Evolutionary conservation across 2,888 invertebrate genomes (phyloP), one percentile per base, ranked within the genome.

Genomic region (Sussaba pulchella): DNA sequence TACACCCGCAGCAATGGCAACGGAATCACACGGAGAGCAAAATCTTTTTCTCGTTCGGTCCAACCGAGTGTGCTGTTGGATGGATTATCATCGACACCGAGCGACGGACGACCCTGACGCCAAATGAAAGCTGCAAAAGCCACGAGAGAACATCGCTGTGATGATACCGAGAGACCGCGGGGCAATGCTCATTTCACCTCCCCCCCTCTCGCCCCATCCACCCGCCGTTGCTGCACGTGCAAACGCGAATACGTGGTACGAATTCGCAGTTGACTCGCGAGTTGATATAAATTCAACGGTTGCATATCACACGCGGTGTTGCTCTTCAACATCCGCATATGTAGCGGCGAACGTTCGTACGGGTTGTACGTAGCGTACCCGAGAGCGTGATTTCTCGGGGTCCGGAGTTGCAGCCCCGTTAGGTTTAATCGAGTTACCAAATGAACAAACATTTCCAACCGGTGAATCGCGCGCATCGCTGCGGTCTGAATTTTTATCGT

Each of bases 401-500:
- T 69, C 50, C 45, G 26, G 66, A 54, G 57, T 21, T 6, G 31
- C 6, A 31, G 21, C 72, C 12, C 78, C 69, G 36, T 73, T 70
- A 57, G 43, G 70, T 73, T 70, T 81, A 77, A 81, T 81, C 81
- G 81, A 77, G 77, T 81, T 81, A 77, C 81, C 73, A 81, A 77
- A 81, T 81, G 77, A 81, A 81, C 81, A 77, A 81, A 81, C 77
- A 77, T 73, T 81, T 81, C 73, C 73, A 76, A 66, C 77, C 12
- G 64, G 72, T 45, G 63, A 54, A 54, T 45, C 63, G 24, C 1
- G n/a, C 43, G 19, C 50, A 47, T 21, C 61, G 45, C 21, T 19
- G 47, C 66, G 64, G 43, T 47, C 39, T 75, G 75, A 71, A 80
- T 80, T 80, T 76, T 76, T 76, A 73, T 66, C 70, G 50, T 69